A percentile compares a stretch with the other conserved stretches of the same genome.
phyloP scores from a whole-genome alignment of 1,140 invertebrate species.

The Polypedilum pembai region DNA sequence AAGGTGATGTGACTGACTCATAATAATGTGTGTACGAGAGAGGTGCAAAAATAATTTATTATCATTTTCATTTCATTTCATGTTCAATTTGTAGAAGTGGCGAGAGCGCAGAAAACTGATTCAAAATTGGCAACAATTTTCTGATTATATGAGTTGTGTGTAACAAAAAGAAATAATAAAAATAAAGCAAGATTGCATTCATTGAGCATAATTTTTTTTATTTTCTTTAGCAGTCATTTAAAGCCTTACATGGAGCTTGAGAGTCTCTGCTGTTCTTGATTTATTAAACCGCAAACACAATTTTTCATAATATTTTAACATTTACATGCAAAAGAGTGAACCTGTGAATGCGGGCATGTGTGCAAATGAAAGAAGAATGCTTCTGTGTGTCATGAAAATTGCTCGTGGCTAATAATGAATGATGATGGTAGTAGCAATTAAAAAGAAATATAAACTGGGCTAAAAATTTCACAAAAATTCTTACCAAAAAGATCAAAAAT shows the following conservation, averaged over 20 bases:
- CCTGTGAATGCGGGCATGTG: no score
- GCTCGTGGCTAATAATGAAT: no score
- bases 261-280: background rate
- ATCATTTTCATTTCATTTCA: constrained; percentile 19
- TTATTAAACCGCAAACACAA: background rate
- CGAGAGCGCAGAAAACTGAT: background rate
- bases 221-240: background rate
- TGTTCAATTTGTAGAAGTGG: constrained; percentile 11
- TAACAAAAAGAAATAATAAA: background rate
- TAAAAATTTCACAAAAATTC: no score
- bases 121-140: background rate
- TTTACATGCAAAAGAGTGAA: background rate
- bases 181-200: constrained; percentile 14
- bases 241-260: background rate
- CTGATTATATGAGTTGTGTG: background rate
- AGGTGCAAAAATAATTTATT: constrained; percentile 19
- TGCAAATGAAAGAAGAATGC: no score
- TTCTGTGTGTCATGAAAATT: no score
- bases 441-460: no score
- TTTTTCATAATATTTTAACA: background rate
- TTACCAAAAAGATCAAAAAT: no score
- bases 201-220: constrained; percentile 13
- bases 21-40: background rate
- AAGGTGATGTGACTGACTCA: background rate
- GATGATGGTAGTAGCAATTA: no score